Evolutionary conservation across 2,888 invertebrate species (phyloP).

Genomic region (Barypeithes pellucidus): DNA sequence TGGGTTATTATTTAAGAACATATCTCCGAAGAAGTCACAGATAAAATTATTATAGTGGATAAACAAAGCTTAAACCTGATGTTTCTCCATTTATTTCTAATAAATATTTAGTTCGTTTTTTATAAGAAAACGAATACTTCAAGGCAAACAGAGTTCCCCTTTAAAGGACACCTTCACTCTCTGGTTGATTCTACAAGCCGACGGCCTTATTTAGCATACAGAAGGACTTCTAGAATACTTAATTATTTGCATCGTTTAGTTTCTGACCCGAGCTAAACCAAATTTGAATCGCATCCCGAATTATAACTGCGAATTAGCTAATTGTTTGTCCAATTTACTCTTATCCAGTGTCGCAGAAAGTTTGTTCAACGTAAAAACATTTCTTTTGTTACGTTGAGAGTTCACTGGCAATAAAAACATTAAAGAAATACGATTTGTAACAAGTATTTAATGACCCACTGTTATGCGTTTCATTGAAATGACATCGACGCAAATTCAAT

Average conservation of each 20-base stretch:
- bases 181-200: constrained; percentile 37
- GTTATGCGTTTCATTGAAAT: no score
- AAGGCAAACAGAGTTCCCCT: constrained; percentile 34
- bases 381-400: neutral
- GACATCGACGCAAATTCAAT: neutral
- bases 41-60: no score
- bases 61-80: no score
- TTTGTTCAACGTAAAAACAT: constrained; percentile 21
- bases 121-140: neutral
- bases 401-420: neutral
- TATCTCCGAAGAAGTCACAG: no score
- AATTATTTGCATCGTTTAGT: constrained; percentile 62
- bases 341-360: constrained; percentile 40
- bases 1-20: no score
- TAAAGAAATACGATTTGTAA: neutral
- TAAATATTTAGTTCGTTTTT: no score
- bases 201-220: constrained; percentile 53
- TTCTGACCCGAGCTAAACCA: constrained; percentile 54
- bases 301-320: constrained; percentile 58
- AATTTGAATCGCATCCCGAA: constrained; percentile 57
- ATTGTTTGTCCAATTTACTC: constrained; percentile 55
- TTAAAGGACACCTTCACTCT: constrained; percentile 26
- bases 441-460: neutral
- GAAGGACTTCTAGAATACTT: constrained; percentile 62
- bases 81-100: no score